phyloP scores from a whole-genome alignment of 2,113 vertebrate species.

The Oreochromis tanganicae region DNA sequence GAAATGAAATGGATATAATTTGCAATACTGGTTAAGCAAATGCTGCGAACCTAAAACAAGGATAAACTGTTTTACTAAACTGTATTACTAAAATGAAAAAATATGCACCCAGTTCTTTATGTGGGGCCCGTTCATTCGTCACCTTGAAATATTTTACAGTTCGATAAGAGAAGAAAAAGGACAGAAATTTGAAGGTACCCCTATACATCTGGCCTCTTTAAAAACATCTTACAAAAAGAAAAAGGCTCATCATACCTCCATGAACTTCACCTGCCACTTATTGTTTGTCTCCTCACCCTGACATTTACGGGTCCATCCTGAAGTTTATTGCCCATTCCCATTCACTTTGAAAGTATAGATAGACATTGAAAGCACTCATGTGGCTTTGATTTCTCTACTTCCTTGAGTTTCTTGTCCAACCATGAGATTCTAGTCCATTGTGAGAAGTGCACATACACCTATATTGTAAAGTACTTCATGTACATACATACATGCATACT shows the following conservation, averaged over 20 bases:
- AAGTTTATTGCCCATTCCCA: conserved; percentile 29
- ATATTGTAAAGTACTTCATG: background rate
- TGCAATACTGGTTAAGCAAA: background rate
- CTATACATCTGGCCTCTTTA: background rate
- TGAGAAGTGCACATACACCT: background rate
- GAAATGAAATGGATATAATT: background rate
- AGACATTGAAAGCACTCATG: conserved; percentile 35
- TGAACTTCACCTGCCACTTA: conserved; percentile 30
- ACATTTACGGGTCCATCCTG: conserved; percentile 44
- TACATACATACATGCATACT: background rate
- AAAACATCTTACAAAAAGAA: background rate
- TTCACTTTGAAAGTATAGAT: conserved; percentile 25
- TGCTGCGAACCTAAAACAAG: background rate
- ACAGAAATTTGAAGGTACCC: background rate
- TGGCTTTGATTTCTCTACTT: conserved; percentile 44
- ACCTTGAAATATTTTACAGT: background rate
- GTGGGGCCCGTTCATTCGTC: background rate
- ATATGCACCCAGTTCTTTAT: background rate
- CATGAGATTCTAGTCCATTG: background rate
- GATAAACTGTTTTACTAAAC: background rate
- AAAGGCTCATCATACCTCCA: conserved; percentile 12
- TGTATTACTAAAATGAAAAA: background rate
- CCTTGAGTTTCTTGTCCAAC: conserved; percentile 22
- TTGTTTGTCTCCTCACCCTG: conserved; percentile 30
- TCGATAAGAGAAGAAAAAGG: background rate